Base-by-base conservation (phyloP, 2,888 invertebrate genomes). In the Hirtodrosophila alboralis region DNA sequence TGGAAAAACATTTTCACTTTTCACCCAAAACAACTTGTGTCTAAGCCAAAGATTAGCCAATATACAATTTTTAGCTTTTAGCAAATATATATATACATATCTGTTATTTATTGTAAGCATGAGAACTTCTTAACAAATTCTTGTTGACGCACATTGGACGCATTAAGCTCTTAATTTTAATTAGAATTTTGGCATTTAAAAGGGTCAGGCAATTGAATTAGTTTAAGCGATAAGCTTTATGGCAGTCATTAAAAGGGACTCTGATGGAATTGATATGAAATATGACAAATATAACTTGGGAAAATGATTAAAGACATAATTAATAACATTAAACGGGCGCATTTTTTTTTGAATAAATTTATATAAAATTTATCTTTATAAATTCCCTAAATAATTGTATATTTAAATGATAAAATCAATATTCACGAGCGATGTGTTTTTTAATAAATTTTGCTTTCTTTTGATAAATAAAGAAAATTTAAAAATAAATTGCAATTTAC, bases 121-220 rank as follows among this genome's bases (percentile, higher is more conserved):
- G 28, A 40, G 31, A 43, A 44, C 28, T 44, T 45, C 10, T 14
- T 53, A 26, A 12, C 53, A 47, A 65, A 59, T 65, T 49, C 37
- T 47, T 41, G 45, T 37, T 43, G 60, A 72, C 45, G 66, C 21
- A 44, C 71, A 64, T 67, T 70, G 57, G 40, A 52, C 30, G 30
- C 43, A 43, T 67, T 61, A 69, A 67, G 68, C 61, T 52, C 40
- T 48, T 56, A 28, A 61, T 67, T 61, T 69, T 72, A 72, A 69
- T 72, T 67, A 56, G 36, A 56, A 37, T 44, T 51, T 38, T 21
- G 30, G 36, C 34, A 26, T 18, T 16, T 10, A n/a, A 51, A 48
- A 56, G 47, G 68, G 51, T 69, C 28, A 14, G 28, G 33, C 51
- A 52, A 69, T 69, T 67, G 38, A 60, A 56, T 72, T 67, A 60